Conservation (phyloP, 2,797 vertebrate species). For the Syngnathus rostellatus region DNA sequence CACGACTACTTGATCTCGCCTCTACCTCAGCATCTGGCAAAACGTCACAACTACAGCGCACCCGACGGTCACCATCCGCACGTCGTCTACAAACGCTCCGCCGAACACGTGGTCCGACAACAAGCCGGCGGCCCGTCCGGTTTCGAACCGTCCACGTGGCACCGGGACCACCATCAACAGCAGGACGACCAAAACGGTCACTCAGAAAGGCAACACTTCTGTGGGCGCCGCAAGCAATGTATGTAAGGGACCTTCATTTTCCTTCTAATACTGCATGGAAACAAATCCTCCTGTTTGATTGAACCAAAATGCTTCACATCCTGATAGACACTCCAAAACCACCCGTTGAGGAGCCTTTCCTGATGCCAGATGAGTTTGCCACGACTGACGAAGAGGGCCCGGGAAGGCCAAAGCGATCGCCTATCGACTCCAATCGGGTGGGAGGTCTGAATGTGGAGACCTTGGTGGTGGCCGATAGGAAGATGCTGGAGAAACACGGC, state of each 20-base stretch:
- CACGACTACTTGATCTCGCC: constrained; percentile 90
- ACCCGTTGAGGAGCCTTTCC: constrained; percentile 71
- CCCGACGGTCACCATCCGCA: constrained; percentile 86
- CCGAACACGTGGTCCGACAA: constrained; percentile 72
- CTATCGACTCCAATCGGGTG: constrained; percentile 75
- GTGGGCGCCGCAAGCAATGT: constrained; percentile 99
- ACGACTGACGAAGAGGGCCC: constrained; percentile 35
- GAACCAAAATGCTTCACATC: constrained; percentile 12
- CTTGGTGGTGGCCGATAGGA: constrained; percentile 93
- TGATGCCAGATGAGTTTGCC: constrained; percentile 78
- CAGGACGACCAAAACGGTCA: constrained; percentile 62
- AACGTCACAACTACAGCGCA: constrained; percentile 79
- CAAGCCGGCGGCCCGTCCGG: neutral
- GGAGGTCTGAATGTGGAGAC: constrained; percentile 89
- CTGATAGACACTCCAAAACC: constrained; percentile 79
- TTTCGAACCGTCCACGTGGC: neutral
- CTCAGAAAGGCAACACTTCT: constrained; percentile 86
- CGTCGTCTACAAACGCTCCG: constrained; percentile 86
- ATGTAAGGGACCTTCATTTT: constrained; percentile 84
- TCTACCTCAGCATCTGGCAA: constrained; percentile 80
- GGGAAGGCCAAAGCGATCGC: constrained; percentile 77
- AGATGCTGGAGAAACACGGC: constrained; percentile 94
- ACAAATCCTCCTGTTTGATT: constrained; percentile 20
- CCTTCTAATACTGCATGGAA: neutral
- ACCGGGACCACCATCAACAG: constrained; percentile 29